Conservation (phyloP, 1,140 invertebrate species). For the Whitmania pigra region DNA sequence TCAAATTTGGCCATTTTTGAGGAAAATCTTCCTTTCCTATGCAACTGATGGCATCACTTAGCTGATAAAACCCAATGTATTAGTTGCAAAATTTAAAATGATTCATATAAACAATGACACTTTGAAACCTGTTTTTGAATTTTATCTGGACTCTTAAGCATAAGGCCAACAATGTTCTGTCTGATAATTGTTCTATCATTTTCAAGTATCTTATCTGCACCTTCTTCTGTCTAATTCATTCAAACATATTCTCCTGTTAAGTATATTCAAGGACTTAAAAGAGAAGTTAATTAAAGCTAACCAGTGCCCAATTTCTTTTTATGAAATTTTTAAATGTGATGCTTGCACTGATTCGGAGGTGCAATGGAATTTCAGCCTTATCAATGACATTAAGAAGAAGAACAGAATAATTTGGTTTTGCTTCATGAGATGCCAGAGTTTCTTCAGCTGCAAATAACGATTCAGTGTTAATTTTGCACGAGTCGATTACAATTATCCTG, state of each 20-base stretch:
- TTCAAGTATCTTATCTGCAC: conserved; percentile 61
- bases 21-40: conserved; percentile 90
- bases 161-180: conserved; percentile 71
- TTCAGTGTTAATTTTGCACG: neutral
- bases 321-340: conserved; percentile 93
- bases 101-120: neutral
- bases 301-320: conserved; percentile 83
- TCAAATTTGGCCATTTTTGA: conserved; percentile 77
- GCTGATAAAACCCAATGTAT: conserved; percentile 31
- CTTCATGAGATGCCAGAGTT: conserved; percentile 75
- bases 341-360: conserved; percentile 70
- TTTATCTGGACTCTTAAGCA: conserved; percentile 75
- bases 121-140: conserved; percentile 66
- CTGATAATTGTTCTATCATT: conserved; percentile 69
- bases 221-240: conserved; percentile 59
- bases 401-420: conserved; percentile 77
- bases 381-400: conserved; percentile 71
- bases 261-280: neutral
- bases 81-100: neutral
- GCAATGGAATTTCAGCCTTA: conserved; percentile 57
- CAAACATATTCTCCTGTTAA: neutral
- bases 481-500: neutral
- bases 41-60: conserved; percentile 87
- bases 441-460: conserved; percentile 59
- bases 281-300: conserved; percentile 43